Evolutionary conservation across 1,140 invertebrate species (phyloP), one percentile per base, ranked within the genome.

Genomic region (Cepaea nemoralis): DNA sequence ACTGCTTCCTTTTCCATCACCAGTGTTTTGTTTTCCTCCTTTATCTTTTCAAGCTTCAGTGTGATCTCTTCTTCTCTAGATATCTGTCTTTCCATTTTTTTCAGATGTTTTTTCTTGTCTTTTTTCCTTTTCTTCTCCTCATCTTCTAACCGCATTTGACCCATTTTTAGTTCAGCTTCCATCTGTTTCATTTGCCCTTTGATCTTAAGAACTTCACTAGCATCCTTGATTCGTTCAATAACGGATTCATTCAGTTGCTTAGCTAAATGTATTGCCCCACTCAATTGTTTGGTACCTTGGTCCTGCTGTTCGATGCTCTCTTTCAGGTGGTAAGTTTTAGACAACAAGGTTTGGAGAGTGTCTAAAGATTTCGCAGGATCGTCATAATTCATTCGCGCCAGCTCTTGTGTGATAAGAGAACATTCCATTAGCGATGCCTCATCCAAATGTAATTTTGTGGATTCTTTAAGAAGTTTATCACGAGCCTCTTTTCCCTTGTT

Each of bases 1-100:
- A 33, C 67, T 69, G 16, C 37, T 24, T 74, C 42, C 33, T 48
- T 74, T 48, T 74, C 71, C 45, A 24, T 42, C 71, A 37, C 37
- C 6, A 27, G 14, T 40, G 31, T 39, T 31, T n/a, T 31, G 2
- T 22, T 5, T 24, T 12, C 6, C 3, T 55, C 22, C 22, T 55
- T 24, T 22, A 22, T 6, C n/a, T 22, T 14, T 55, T 55, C 24
- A 3, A 55, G 22, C 24, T 22, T 22, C 8, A 22, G 5, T 22
- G 3, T 14, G 5, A 22, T 6, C n/a, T 55, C 2, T 39, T 12
- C 33, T 33, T 33, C 16, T 24, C 35, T 2, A n/a, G 16, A 8
- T 12, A 12, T 33, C 14, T 37, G 14, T 31, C 10, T 31, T 39
- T 37, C 14, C 67, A 35, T 10, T 5, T 55, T 24, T 22, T 55